Percentiles rank a stretch among this genome's conserved stretches.
Conservation (phyloP, 2,113 vertebrate genomes). For the Erpornis zantholeuca region DNA sequence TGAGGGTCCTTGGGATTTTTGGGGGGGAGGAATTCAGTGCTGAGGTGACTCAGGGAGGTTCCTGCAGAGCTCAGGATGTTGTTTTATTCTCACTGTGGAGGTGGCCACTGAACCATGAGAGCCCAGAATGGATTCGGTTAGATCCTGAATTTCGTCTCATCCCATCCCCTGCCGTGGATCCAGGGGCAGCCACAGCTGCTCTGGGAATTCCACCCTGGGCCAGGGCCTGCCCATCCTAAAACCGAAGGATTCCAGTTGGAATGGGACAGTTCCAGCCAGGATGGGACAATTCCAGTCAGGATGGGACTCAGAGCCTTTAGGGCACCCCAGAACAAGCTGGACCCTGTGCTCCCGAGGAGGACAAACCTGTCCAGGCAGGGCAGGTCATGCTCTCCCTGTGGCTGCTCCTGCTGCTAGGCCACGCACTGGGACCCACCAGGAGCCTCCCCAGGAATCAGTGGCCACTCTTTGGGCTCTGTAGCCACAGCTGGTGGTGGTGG, state of each 20-base stretch:
- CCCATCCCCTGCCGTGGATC: not conserved
- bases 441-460: accelerated
- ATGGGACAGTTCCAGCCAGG: not conserved
- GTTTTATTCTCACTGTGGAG: not conserved
- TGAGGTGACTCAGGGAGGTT: not conserved
- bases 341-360: accelerated
- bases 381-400: not conserved
- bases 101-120: not conserved
- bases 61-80: not conserved
- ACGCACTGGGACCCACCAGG: not conserved
- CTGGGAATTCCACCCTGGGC: not conserved
- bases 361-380: not conserved
- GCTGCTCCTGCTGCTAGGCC: not conserved
- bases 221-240: not conserved
- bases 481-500: not conserved
- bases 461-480: not conserved
- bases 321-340: not conserved
- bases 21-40: not conserved
- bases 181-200: not conserved
- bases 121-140: not conserved
- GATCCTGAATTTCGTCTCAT: not conserved
- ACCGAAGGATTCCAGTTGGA: not conserved
- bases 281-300: not conserved
- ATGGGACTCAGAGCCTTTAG: not conserved
- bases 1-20: not conserved